Evolutionary conservation across 2,888 invertebrate genomes (phyloP).

Genomic region (Oasisia sp.): DNA sequence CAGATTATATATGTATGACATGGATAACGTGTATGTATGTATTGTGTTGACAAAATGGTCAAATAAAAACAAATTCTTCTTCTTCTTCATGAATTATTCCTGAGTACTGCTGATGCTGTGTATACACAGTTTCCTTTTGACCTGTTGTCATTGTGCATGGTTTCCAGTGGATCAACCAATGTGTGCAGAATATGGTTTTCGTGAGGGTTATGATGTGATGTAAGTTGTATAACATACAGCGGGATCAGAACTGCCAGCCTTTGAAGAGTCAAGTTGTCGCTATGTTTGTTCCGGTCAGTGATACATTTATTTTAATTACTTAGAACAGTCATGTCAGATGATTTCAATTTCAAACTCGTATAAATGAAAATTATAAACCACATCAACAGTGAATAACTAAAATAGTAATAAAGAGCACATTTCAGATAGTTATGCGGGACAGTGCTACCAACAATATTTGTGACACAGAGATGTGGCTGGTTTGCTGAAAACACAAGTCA

Average conservation of each 20-base stretch:
- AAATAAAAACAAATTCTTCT: no score
- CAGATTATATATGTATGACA: no score
- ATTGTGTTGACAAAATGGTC: no score
- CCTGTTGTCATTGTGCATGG: neutral
- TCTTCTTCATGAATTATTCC: slow-evolving; percentile 17
- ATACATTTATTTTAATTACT: neutral
- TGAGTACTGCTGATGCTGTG: neutral
- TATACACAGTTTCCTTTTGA: neutral
- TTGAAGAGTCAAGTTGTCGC: neutral
- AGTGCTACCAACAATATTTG: no score
- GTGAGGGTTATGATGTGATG: neutral
- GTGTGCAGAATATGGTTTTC: neutral
- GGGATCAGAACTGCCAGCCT: neutral
- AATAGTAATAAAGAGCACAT: no score
- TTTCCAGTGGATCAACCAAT: neutral
- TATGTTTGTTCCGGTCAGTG: neutral
- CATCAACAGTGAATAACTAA: no score
- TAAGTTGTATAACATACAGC: neutral
- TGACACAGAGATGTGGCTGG: no score
- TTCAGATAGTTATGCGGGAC: no score
- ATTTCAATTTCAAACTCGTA: no score
- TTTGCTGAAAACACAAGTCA: no score
- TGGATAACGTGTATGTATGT: no score
- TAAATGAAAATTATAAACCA: no score
- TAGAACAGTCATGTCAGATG: neutral